These are phyloP conservation scores for Cyprinus carpio DNA, from an alignment of 2,113 vertebrate species.

Conservation along the genomic window DNA sequence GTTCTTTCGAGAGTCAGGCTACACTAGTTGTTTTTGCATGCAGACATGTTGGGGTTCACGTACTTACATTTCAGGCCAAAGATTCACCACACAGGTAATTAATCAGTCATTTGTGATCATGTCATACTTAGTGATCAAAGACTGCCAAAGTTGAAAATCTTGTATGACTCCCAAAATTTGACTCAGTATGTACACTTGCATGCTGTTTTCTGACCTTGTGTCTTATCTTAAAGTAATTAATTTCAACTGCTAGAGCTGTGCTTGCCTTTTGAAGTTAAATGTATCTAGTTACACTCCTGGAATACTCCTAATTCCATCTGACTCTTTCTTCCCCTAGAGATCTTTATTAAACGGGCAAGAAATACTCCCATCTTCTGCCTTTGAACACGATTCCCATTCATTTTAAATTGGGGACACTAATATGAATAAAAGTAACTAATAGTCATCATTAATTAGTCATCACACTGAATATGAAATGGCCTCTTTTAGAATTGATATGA, in stretches of 20 bases:
- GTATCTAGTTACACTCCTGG: conserved; percentile 11
- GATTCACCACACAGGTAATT: not conserved
- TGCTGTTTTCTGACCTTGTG: not conserved
- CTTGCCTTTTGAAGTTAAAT: conserved; percentile 25
- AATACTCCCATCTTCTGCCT: conserved; percentile 36
- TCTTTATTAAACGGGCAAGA: conserved; percentile 20
- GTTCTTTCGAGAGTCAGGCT: too few species aligned
- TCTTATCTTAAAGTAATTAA: conserved; percentile 5
- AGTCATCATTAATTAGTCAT: conserved; percentile 51
- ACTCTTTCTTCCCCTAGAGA: conserved; percentile 11
- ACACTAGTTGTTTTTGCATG: too few species aligned
- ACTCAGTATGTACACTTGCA: not conserved
- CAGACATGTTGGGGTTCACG: too few species aligned
- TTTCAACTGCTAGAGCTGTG: not conserved
- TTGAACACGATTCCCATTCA: conserved; percentile 47
- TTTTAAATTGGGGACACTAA: conserved; percentile 40
- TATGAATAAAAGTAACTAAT: conserved; percentile 54
- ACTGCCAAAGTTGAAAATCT: not conserved
- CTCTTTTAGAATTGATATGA: conserved; percentile 47
- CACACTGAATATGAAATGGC: conserved; percentile 42
- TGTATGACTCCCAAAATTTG: not conserved
- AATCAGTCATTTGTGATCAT: not conserved
- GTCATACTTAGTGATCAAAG: not conserved
- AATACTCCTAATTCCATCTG: conserved; percentile 6
- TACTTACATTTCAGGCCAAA: not conserved